Evolutionary conservation across 2,888 invertebrate genomes (phyloP).

Genomic region (Apamea monoglypha): DNA sequence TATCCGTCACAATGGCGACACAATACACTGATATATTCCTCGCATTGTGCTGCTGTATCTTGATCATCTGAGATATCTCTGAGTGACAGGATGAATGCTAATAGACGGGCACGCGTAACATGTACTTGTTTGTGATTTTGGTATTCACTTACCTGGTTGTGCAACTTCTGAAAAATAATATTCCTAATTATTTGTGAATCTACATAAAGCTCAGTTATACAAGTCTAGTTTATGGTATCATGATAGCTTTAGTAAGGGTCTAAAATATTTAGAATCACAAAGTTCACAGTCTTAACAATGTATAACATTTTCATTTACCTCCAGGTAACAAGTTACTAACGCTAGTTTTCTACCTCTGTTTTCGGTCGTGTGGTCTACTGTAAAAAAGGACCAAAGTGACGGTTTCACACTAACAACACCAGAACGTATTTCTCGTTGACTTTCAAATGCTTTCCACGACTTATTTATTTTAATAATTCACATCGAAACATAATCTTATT

Average conservation of each 20-base stretch:
- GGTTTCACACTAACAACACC: background rate
- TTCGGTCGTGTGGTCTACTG: background rate
- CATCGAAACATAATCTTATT: constrained; percentile 15
- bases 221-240: background rate
- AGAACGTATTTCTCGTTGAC: background rate
- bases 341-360: background rate
- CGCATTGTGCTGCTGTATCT: constrained; percentile 52
- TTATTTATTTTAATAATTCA: constrained; percentile 22
- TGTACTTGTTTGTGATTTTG: constrained; percentile 19
- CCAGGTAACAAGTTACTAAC: background rate
- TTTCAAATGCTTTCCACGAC: constrained; percentile 6
- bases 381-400: background rate
- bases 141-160: constrained; percentile 1
- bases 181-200: too few relatives aligned
- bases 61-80: constrained; percentile 55
- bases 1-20: constrained; percentile 58
- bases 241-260: too few relatives aligned
- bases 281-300: background rate
- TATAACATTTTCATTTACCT: background rate
- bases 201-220: background rate
- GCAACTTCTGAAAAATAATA: background rate
- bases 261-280: background rate
- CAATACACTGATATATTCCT: constrained; percentile 57
- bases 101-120: constrained; percentile 1
- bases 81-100: constrained; percentile 40